Evolutionary conservation across 2,888 invertebrate species (phyloP).

Genomic region (Rhamphomyia laevipes): DNA sequence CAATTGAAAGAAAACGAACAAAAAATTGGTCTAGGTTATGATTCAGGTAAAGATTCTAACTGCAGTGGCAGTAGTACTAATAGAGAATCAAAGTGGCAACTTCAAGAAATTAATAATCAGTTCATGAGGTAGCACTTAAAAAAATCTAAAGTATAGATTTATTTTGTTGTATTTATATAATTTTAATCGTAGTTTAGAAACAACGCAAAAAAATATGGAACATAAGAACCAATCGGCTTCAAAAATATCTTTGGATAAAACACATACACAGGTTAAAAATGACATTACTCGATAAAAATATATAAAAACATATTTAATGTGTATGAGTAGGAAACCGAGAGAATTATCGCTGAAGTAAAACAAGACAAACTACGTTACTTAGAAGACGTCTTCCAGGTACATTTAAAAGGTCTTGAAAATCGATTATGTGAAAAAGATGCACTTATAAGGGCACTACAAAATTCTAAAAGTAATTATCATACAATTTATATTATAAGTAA

Average conservation of each 20-base stretch:
- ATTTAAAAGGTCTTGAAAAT: constrained; percentile 76
- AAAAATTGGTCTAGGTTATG: constrained; percentile 71
- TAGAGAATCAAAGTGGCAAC: constrained; percentile 48
- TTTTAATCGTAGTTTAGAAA: no score
- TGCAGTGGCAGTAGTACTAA: constrained; percentile 17
- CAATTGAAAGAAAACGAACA: constrained; percentile 72
- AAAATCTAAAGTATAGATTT: no score
- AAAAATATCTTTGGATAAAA: constrained; percentile 48
- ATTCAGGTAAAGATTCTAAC: constrained; percentile 41
- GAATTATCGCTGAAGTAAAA: constrained; percentile 73
- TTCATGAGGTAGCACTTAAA: constrained; percentile 27
- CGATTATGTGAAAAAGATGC: constrained; percentile 82
- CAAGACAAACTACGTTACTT: constrained; percentile 78
- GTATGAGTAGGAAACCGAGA: constrained; percentile 58
- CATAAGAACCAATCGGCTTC: constrained; percentile 57
- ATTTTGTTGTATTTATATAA: no score
- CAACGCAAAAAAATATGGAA: no score
- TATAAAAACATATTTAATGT: neutral
- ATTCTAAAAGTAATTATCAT: constrained; percentile 38
- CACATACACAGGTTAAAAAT: neutral
- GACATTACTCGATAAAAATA: no score
- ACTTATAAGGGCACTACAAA: constrained; percentile 79
- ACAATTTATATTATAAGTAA: no score
- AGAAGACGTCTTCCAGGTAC: constrained; percentile 77
- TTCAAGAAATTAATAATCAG: constrained; percentile 57